Evolutionary conservation across 92 coral and sea anemone genomes (phyloP), one percentile per base, ranked within the genome.

Genomic region (Palythoa grandiflora): DNA sequence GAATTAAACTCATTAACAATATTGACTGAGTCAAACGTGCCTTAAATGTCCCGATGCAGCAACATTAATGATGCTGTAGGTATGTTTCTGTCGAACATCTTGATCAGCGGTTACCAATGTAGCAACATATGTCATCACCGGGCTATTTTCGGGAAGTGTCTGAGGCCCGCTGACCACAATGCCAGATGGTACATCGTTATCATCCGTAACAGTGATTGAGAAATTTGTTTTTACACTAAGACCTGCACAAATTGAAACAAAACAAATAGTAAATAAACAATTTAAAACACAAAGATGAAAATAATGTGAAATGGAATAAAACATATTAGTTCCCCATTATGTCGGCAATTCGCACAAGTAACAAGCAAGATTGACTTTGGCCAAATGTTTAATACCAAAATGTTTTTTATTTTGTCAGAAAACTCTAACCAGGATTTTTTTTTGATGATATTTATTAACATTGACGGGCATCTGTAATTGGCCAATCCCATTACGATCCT

Each of bases 121-220:
- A 15, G 95, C 99, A 35, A 97, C 86, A 77, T 89, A 91, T 48
- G 92, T 92, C 28, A 94, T 96, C 8, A 89, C 77, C n/a, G 83
- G 68, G 76, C 90, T 94, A 68, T 95, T 88, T 65, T 94, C 95
- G 28, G 79, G 38, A 7, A 96, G 89, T 36, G 85, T 76, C 28
- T 94, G 92, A 77, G 93, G 91, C 52, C 97, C 96, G 88, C 93
- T 93, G 90, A 90, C 80, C 57, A 84, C 70, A 75, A 95, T 83
- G 28, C 71, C 79, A 79, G 98, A 83, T 50, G 99, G 99, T 86
- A 88, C 95, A 71, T 97, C 99, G 83, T 97, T 97, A 47, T 76
- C 89, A 88, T 97, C 96, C 71, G 75, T 80, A 28, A 97, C 99
- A 55, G 87, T 87, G 84, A 97, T 91, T 21, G 84, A 80, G 55